Evolutionary conservation across 2,888 invertebrate genomes (phyloP).

Genomic region (Chouioia cunea): DNA sequence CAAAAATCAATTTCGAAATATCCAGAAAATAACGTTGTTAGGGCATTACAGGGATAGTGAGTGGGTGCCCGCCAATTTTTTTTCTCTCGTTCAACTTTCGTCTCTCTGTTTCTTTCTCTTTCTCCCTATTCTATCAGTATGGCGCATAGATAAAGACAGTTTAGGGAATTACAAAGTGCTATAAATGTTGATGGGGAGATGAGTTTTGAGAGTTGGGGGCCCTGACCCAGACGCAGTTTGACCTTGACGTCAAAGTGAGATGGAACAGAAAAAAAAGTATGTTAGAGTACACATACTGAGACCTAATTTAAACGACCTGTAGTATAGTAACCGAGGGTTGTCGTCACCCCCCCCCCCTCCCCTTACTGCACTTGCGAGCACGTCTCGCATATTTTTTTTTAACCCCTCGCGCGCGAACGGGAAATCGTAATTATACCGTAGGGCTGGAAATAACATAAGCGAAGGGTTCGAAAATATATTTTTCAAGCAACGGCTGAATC

Average conservation of each 20-base stretch:
- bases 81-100: neutral
- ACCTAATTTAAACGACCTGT: constrained; percentile 53
- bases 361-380: constrained; percentile 13
- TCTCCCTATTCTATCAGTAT: neutral
- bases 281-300: constrained; percentile 31
- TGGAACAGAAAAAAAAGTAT: constrained; percentile 18
- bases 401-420: neutral
- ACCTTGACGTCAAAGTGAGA: constrained; percentile 50
- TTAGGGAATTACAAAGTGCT: constrained; percentile 40
- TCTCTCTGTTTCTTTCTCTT: constrained; percentile 1
- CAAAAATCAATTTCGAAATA: too few species aligned
- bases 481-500: neutral
- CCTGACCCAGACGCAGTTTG: constrained; percentile 53
- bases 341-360: constrained; percentile 2
- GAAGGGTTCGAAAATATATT: constrained; percentile 23
- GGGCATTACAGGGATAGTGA: constrained; percentile 8
- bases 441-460: neutral
- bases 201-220: constrained; percentile 38
- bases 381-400: constrained; percentile 4
- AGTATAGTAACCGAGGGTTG: constrained; percentile 30
- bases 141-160: constrained; percentile 40
- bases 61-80: neutral
- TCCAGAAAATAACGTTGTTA: too few species aligned
- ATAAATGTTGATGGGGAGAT: neutral
- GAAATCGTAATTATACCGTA: neutral